These are phyloP conservation scores for Ochotona princeps DNA, from an alignment of 2,113 vertebrate species.

Conservation along the genomic window DNA sequence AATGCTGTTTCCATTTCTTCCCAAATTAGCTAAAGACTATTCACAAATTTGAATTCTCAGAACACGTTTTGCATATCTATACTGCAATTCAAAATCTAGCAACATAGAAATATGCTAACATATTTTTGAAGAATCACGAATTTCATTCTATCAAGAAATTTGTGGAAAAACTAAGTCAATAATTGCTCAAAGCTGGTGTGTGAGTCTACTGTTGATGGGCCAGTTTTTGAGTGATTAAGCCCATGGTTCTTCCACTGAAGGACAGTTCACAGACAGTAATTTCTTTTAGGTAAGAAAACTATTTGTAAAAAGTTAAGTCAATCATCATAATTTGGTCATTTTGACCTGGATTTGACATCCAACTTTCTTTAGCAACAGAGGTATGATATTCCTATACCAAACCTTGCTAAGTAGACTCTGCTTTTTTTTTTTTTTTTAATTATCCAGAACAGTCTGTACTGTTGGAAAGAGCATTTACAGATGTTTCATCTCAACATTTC, in stretches of 20 bases:
- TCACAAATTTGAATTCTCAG: conserved; percentile 51
- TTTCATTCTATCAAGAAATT: not conserved
- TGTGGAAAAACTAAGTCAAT: not conserved
- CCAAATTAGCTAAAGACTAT: not conserved
- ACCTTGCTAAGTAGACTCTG: not conserved
- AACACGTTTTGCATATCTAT: conserved; percentile 1
- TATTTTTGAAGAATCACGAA: conserved; percentile 5
- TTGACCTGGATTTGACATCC: not conserved
- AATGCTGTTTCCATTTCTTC: conserved; percentile 46
- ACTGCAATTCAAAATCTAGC: not conserved
- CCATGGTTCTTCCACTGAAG: not conserved
- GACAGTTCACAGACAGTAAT: not conserved
- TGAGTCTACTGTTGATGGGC: not conserved
- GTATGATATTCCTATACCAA: not conserved
- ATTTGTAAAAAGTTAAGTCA: not conserved
- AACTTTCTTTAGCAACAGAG: not conserved
- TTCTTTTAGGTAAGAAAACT: not conserved
- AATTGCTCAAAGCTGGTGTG: not conserved
- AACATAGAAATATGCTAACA: not conserved
- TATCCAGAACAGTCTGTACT: not conserved
- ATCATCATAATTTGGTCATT: not conserved
- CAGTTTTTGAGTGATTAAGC: not conserved
- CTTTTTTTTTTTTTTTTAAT: conserved; percentile 1
- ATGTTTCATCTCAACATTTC: conserved; percentile 8
- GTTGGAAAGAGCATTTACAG: not conserved